phyloP scores from a whole-genome alignment of 2,888 invertebrate genomes.

The Drosophila emarginata region DNA sequence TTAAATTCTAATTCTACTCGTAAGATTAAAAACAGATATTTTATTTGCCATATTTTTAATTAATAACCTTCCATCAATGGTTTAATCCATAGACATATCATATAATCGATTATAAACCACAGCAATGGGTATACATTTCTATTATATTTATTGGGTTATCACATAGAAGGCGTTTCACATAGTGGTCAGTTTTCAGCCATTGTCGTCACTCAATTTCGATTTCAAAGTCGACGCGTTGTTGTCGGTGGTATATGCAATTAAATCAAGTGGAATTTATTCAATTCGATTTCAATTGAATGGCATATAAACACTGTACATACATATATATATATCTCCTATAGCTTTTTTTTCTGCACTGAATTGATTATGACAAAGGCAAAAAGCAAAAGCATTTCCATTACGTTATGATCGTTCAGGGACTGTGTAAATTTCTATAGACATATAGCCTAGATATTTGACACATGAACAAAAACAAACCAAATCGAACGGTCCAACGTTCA shows the following conservation, averaged over 20 bases:
- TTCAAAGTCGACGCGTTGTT: conserved; percentile 51
- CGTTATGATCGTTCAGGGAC: conserved; percentile 47
- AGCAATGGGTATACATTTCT: background rate
- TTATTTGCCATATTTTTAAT: no score
- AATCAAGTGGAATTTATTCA: conserved; percentile 76
- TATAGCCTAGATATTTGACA: conserved; percentile 69
- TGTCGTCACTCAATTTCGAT: conserved; percentile 6
- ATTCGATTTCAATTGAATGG: conserved; percentile 73
- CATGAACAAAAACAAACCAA: conserved; percentile 24
- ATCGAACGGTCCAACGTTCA: conserved; percentile 63
- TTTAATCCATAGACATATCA: background rate
- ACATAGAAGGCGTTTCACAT: conserved; percentile 12
- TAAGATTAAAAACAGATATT: no score
- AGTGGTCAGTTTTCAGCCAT: conserved; percentile 11
- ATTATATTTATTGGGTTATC: conserved; percentile 35
- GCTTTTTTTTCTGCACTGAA: conserved; percentile 45
- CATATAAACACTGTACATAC: conserved; percentile 41
- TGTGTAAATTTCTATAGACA: conserved; percentile 56
- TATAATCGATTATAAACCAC: conserved; percentile 1
- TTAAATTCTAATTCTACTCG: no score
- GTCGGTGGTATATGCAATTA: conserved; percentile 68
- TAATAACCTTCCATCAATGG: conserved; percentile 3
- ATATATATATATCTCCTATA: conserved; percentile 14
- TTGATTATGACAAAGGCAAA: conserved; percentile 53
- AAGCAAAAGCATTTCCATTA: conserved; percentile 9